Evolutionary conservation across 2,113 vertebrate genomes (phyloP), one percentile per base, ranked within the genome.

Genomic region (Emydura subglobosa): DNA sequence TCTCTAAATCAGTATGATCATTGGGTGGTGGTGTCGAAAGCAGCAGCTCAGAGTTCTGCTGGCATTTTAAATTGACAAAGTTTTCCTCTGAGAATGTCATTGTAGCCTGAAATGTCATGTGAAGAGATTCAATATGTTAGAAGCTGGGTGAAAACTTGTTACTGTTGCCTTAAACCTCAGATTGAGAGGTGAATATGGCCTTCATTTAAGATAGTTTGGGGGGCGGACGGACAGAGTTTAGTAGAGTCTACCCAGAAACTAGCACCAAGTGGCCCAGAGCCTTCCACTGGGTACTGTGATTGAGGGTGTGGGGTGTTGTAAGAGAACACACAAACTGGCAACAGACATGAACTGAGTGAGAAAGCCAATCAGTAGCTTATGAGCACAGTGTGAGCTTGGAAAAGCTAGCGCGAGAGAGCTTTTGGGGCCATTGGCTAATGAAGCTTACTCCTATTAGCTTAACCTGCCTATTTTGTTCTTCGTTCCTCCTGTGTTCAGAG

Each of bases 11-110:
- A 65, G 13, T 34, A 9, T 17, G 31, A 14, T 16, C 16, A 65
- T 4, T 10, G 34, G 59, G 2, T 14, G 3, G 14, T 16, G 51
- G 14, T 34, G 25, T 12, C 10, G 5, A 13, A 4, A 6, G 11
- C 57, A 59, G 27, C 57, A 29, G 27, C 11, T 59, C 57, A 12
- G 57, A 29, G 3, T 61, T 3, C 27, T 61, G 57, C 31, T 29
- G 57, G 29, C 57, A 31, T 29, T 16, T 29, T 29, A 61, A 61
- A 29, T 13, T 34, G 31, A 65, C 8, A 65, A 34, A 65, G 7
- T 65, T 65, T 65, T 65, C 61, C 34, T 16, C 61, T 65, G 31
- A 3, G 29, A 17, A 7, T 65, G 61, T 34, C 7, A 19, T 34
- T 17, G 16, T 34, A 9, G 16, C 61, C 31, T 34, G 31, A 17